Conservation (phyloP, 1,140 invertebrate species). For the Amphibalanus amphitrite region DNA sequence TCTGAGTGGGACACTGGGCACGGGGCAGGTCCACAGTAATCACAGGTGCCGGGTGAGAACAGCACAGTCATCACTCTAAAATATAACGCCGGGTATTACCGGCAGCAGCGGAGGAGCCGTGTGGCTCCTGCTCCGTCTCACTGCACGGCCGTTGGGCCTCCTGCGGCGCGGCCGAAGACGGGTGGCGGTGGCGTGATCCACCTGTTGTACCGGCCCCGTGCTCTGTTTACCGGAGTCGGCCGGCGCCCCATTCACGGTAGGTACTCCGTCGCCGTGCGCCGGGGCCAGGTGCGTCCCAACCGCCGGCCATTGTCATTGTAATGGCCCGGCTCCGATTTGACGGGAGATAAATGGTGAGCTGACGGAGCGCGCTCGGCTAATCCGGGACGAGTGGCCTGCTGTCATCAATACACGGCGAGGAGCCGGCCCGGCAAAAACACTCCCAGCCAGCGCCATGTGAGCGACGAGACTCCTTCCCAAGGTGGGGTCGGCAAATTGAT, state of each 20-base stretch:
- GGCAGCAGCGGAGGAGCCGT: too few species aligned
- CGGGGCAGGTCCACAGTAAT: too few species aligned
- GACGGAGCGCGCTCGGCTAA: not conserved
- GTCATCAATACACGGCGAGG: not conserved
- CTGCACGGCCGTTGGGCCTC: not conserved
- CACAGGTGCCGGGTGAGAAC: too few species aligned
- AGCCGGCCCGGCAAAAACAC: not conserved
- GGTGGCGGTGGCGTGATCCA: not conserved
- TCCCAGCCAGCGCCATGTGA: not conserved
- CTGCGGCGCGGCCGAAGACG: not conserved
- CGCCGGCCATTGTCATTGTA: not conserved
- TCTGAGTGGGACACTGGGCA: too few species aligned
- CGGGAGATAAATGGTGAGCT: not conserved
- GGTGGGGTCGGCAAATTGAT: too few species aligned
- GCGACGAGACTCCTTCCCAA: not conserved
- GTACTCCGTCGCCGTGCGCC: too few species aligned
- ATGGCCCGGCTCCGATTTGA: not conserved
- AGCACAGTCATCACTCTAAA: too few species aligned
- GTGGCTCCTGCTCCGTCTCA: not conserved
- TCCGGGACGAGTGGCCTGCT: not conserved
- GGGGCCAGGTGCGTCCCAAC: not conserved
- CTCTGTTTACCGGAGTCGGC: not conserved
- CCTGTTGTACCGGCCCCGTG: not conserved
- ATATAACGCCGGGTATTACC: too few species aligned
- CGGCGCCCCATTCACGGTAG: too few species aligned